Base-by-base conservation (phyloP, 1,140 invertebrate species). In the Pseudobourletiella spinata region DNA sequence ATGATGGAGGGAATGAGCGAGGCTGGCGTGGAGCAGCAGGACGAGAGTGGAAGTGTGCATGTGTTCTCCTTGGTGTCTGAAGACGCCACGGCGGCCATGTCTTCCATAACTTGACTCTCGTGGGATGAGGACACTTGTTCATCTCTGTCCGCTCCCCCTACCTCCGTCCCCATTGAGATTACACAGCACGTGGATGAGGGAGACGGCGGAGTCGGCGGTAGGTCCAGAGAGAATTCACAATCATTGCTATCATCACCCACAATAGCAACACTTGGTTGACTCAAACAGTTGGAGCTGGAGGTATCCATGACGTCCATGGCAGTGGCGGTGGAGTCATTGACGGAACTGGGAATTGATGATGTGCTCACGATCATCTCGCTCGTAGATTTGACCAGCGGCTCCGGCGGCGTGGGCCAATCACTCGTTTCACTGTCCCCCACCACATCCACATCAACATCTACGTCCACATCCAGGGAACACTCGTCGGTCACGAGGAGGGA, bases 51-150 rank as follows among this genome's bases (percentile, higher is more conserved):
- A 35, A 51, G 25, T 26, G 63, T 51, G 43, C 57, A 65, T 8
- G 26, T 61, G 46, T 62, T 65, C 32, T 68, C 66, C 32, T 68
- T 68, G 48, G 61, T 67, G 20, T 67, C 66, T 48, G 58, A 52
- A 44, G 62, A 57, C 55, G 30, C n/a, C n/a, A n/a, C n/a, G n/a
- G n/a, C 48, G n/a, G 58, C 46, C 43, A 57, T 61, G 52, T 59
- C 54, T 15, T 55, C 51, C 15, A 54, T 25, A 48, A 25, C 32
- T 26, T 46, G 44, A 28, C 6, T 6, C 28, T 60, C 24, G 3
- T 35, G 26, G 6, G 20, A 59, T 25, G 48, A 32, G 2, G 46
- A 22, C 20, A 24, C 18, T 24, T 22, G 20, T 52, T 11, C 3
- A 3, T 15, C 50, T 25, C 14, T 22, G 11, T 4, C 18, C 18